Evolutionary conservation across 1,140 invertebrate genomes (phyloP), one percentile per base, ranked within the genome.

Genomic region (Ceratina japonica): DNA sequence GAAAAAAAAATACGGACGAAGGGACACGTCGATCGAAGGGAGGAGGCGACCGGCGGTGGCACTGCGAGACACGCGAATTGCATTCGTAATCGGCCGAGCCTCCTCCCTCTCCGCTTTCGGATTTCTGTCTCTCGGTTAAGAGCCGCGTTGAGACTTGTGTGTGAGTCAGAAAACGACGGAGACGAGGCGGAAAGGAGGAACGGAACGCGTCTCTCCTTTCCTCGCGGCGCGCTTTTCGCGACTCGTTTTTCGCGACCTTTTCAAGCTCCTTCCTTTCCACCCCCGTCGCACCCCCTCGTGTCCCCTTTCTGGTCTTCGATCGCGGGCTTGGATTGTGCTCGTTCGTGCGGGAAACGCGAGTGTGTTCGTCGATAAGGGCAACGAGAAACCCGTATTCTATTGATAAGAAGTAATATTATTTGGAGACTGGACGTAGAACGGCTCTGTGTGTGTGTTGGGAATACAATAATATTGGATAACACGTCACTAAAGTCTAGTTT

Each of bases 121-220:
- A 65, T 61, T 49, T 73, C 76, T 79, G 44, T 56, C 51, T 68
- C 49, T 37, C 12, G 66, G 64, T 69, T 80, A 80, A 75, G 70
- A 79, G 52, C 20, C 82, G 82, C 70, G 72, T 80, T 56, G n/a
- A 62, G 74, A 37, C 70, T 44, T 15, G 49, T 20, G 58, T 56
- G 63, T 77, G 83, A 85, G 79, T 85, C 83, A 78, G 83, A 85
- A 85, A 85, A 81, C 83, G 78, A 79, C 63, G 66, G 52, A 31
- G 79, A 71, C 82, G 52, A 83, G 59, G 77, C 51, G 58, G 62
- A 59, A 73, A 58, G 75, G 62, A 78, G 64, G 68, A 69, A 73
- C 49, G 52, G 37, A n/a, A 56, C 54, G 61, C 24, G 65, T 66
- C 61, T 66, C 61, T 51, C 18, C 12, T 56, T 65, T 59, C 31